phyloP scores from a whole-genome alignment of 2,888 invertebrate species.

The Thalpophila matura region DNA sequence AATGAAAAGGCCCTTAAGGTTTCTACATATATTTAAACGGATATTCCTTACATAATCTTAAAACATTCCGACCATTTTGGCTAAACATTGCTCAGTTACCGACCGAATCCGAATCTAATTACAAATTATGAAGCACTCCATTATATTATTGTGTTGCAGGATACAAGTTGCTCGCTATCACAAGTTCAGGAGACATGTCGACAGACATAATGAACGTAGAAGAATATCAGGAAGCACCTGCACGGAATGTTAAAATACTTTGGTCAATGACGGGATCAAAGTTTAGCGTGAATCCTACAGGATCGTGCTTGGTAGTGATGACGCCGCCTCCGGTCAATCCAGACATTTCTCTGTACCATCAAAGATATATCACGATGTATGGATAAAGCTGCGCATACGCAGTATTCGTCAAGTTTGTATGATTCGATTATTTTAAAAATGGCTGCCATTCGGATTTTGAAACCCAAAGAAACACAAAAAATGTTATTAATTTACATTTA shows the following conservation, averaged over 20 bases:
- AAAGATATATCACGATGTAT: slow-evolving; percentile 43
- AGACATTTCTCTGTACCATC: slow-evolving; percentile 71
- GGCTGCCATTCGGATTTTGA: too few relatives aligned
- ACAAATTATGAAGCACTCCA: too few relatives aligned
- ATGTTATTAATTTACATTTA: slow-evolving; percentile 87
- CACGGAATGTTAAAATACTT: slow-evolving; percentile 64
- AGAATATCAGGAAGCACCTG: slow-evolving; percentile 61
- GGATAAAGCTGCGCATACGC: too few relatives aligned
- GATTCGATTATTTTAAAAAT: too few relatives aligned
- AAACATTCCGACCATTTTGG: too few relatives aligned
- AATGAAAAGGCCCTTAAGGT: too few relatives aligned
- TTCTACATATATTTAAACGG: too few relatives aligned
- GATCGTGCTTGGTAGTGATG: slow-evolving; percentile 74
- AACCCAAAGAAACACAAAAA: slow-evolving; percentile 39
- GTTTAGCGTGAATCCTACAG: slow-evolving; percentile 77
- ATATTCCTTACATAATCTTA: too few relatives aligned
- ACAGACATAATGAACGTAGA: slow-evolving; percentile 73
- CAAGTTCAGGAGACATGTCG: slow-evolving; percentile 69
- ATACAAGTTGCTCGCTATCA: slow-evolving; percentile 74
- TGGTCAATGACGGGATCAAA: slow-evolving; percentile 64
- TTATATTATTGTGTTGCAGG: slow-evolving; percentile 69
- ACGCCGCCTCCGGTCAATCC: slow-evolving; percentile 68
- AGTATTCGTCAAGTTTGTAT: too few relatives aligned
- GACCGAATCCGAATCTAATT: too few relatives aligned
- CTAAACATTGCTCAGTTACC: too few relatives aligned